A percentile compares a stretch with the other conserved stretches of the same genome.
phyloP scores from a whole-genome alignment of 2,797 vertebrate genomes.

The Mus caroli region DNA sequence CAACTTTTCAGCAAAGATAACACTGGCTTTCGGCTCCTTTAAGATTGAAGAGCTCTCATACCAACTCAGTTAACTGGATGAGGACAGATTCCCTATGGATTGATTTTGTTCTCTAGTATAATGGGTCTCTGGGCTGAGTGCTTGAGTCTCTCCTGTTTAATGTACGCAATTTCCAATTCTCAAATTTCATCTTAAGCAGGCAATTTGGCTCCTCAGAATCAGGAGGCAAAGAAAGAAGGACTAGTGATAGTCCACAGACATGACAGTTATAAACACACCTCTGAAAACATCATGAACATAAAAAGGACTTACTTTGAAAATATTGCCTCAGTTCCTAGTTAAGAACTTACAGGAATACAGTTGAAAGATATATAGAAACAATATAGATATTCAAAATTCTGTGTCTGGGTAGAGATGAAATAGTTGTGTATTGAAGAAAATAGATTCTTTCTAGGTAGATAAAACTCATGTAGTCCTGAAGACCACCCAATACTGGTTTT shows the following conservation, averaged over 20 bases:
- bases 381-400: not conserved
- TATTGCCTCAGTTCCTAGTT: conserved; percentile 44
- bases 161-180: conserved; percentile 46
- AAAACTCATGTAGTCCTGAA: not conserved
- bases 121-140: conserved; percentile 59
- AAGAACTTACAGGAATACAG: conserved; percentile 31
- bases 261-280: conserved; percentile 35
- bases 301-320: conserved; percentile 39
- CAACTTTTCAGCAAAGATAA: conserved; percentile 69
- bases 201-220: conserved; percentile 57
- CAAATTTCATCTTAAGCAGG: not conserved
- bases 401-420: not conserved
- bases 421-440: not conserved
- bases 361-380: conserved; percentile 42
- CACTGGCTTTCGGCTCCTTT: conserved; percentile 66
- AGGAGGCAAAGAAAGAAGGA: conserved; percentile 19
- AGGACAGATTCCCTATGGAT: conserved; percentile 62
- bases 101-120: conserved; percentile 77
- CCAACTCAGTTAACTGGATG: conserved; percentile 67
- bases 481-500: not conserved
- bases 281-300: not conserved
- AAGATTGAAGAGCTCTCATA: conserved; percentile 75
- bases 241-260: not conserved
- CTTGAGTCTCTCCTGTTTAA: conserved; percentile 66
- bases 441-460: not conserved